Evolutionary conservation across 2,797 vertebrate species (phyloP), one percentile per base, ranked within the genome.

Genomic region (Tachyglossus aculeatus): DNA sequence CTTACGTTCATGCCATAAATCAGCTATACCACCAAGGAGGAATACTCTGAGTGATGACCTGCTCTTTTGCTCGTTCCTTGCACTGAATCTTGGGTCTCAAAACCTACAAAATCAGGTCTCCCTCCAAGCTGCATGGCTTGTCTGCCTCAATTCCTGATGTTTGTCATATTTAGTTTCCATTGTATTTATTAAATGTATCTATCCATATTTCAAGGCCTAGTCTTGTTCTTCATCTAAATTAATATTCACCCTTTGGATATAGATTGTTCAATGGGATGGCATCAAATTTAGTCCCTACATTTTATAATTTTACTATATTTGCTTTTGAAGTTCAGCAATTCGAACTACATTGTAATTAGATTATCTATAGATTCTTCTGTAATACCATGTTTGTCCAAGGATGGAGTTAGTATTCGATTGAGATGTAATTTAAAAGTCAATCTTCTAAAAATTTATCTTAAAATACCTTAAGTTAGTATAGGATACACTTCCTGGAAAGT

Each of bases 401-500:
- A 5, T 57, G 56, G 55, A 67, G 32, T 63, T 70, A 67, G 8
- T 38, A 6, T 71, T 47, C 47, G 47, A 27, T 19, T 24, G 27
- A 58, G 37, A 10, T 58, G 3, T 40, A 9, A n/a, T 45, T 33
- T 14, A 22, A 14, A 36, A 13, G 6, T 7, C 52, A 10, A 56
- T 66, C 43, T 55, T 39, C 21, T 51, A 56, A 31, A 4, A 55
- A 12, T 52, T 67, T 84, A 55, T 77, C 29, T 40, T 62, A 74
- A 62, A 32, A 77, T 59, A 59, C 59, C 52, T 59, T 66, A 75
- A 82, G 59, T 77, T 25, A 55, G 33, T 71, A 44, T 38, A 70
- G 54, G 57, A 71, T 68, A 50, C 15, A 74, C 48, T 77, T 68
- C 54, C 63, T 40, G 37, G 76, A 71, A 67, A 76, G 54, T 44